Evolutionary conservation across 2,113 vertebrate species (phyloP).

Genomic region (Cairina moschata): DNA sequence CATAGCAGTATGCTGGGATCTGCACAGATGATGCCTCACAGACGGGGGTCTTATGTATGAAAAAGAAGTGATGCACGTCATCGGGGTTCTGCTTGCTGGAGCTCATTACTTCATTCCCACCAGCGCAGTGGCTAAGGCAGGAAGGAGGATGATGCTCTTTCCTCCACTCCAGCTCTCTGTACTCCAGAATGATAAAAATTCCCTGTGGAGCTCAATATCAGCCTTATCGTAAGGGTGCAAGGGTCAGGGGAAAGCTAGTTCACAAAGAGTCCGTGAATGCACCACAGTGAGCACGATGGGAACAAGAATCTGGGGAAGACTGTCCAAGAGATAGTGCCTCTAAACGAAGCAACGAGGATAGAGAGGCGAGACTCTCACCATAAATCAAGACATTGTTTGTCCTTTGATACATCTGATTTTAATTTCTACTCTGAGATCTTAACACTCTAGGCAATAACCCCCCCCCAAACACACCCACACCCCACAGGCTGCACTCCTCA

Average conservation of each 20-base stretch:
- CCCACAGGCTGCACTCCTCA: not conserved
- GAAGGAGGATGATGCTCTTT: conserved; percentile 26
- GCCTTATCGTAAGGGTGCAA: not conserved
- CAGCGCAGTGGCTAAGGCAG: not conserved
- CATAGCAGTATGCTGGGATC: not conserved
- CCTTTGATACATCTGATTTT: not conserved
- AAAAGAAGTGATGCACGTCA: not conserved
- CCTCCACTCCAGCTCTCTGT: not conserved
- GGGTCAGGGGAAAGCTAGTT: conserved; percentile 36
- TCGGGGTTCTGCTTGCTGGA: not conserved
- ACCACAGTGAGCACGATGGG: not conserved
- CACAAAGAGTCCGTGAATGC: not conserved
- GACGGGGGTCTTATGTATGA: not conserved
- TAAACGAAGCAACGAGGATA: not conserved
- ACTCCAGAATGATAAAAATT: conserved; percentile 18
- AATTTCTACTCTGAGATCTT: not conserved
- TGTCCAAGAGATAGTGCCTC: not conserved
- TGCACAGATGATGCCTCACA: not conserved
- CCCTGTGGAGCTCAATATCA: conserved; percentile 28
- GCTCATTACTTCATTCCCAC: conserved; percentile 7
- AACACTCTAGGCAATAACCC: not conserved
- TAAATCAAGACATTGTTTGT: not conserved
- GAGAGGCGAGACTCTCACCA: not conserved
- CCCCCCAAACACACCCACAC: too few relatives aligned
- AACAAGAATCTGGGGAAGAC: not conserved